phyloP scores from a whole-genome alignment of 2,888 invertebrate genomes.

The Cactoblastis cactorum region DNA sequence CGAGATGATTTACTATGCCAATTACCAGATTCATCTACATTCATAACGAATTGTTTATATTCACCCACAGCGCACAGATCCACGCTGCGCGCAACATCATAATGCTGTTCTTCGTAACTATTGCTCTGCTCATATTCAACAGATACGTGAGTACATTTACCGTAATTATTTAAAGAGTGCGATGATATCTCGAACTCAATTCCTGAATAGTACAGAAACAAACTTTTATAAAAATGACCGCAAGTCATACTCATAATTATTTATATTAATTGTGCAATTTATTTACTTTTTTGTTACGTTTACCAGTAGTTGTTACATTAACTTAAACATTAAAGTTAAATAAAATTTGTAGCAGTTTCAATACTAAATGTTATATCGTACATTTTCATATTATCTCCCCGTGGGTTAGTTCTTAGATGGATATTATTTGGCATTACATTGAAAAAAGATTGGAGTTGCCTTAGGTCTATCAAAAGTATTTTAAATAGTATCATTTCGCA shows the following conservation, averaged over 20 bases:
- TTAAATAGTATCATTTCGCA: no score
- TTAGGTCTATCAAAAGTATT: no score
- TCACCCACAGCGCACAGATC: conserved; percentile 48
- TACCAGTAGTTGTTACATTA: no score
- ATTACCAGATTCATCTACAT: neutral
- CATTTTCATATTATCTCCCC: no score
- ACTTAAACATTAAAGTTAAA: no score
- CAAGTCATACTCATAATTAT: no score
- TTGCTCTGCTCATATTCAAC: conserved; percentile 60
- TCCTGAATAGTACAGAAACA: neutral
- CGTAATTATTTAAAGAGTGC: conserved; percentile 15
- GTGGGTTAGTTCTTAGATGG: no score
- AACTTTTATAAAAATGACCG: neutral
- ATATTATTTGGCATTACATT: no score
- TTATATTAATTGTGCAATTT: neutral
- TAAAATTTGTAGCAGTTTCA: no score
- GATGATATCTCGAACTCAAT: conserved; percentile 10
- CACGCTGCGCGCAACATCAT: conserved; percentile 59
- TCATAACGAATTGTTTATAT: conserved; percentile 5
- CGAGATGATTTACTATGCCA: neutral
- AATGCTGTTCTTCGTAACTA: conserved; percentile 60
- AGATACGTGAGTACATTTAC: conserved; percentile 64
- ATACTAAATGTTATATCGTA: no score
- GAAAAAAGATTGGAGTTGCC: no score
- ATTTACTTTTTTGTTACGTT: neutral